Conservation (phyloP, 1,140 invertebrate genomes). For the Wiebesia pumilae region DNA sequence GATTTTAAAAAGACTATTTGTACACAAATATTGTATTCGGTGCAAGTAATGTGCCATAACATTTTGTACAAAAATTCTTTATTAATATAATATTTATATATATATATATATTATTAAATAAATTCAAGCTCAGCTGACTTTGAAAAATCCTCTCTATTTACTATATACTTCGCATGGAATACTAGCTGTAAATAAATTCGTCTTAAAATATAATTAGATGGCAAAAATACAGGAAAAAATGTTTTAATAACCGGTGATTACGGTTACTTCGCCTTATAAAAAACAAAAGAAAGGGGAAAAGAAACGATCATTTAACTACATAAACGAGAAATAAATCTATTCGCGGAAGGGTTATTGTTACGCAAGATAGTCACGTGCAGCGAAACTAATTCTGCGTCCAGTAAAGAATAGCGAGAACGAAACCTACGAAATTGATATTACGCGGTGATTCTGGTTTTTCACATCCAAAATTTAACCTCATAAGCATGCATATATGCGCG, state of each 20-base stretch:
- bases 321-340: constrained; percentile 38
- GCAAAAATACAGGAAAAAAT: constrained; percentile 24
- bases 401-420: background rate
- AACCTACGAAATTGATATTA: constrained; percentile 47
- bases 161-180: background rate
- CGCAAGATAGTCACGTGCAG: constrained; percentile 38
- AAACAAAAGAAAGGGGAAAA: background rate
- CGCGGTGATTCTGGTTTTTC: constrained; percentile 37
- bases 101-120: no score
- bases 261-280: constrained; percentile 44
- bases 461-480: constrained; percentile 35
- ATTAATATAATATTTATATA: background rate
- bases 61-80: background rate
- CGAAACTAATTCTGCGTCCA: constrained; percentile 44
- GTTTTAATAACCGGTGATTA: constrained; percentile 38
- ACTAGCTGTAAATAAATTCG: constrained; percentile 29
- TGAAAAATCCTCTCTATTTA: constrained; percentile 32
- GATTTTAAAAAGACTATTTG: background rate
- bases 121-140: background rate
- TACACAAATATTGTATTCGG: background rate
- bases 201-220: background rate
- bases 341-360: constrained; percentile 37
- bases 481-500: background rate
- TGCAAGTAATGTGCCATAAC: background rate
- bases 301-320: constrained; percentile 15